Evolutionary conservation across 2,797 vertebrate species (phyloP), one percentile per base, ranked within the genome.

Genomic region (Platalea minor): DNA sequence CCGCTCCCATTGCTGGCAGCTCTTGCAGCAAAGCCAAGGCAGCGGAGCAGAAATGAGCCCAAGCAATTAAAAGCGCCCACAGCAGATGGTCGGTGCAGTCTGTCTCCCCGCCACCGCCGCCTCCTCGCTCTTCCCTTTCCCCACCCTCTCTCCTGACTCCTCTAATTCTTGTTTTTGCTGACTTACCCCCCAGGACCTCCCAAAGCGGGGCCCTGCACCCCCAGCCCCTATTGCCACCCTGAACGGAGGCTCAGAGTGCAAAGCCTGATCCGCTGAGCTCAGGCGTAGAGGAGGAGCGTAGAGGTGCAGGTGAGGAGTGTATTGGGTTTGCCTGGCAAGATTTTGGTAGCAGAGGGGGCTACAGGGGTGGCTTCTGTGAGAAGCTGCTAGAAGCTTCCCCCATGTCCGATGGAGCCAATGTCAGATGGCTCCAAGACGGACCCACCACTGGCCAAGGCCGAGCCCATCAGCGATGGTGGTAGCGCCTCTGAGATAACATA

Each of bases 11-110:
- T 16, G 0, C 79, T 63, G 65, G 77, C 84, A 93, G 56, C 89
- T 94, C 88, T 33, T 7, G 61, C 75, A 63, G 89, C 45, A 3
- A 31, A 92, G 68, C 78, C 7, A 29, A 89, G 64, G 77, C 39
- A 31, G 77, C 8, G 35, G 60, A 65, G 92, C 88, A 41, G 91
- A 56, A 78, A 75, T 1, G 67, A 93, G 91, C 60, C 50, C 43
- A 12, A 29, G 91, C 77, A 41, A 86, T 73, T 70, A 28, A 8
- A 93, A 17, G 61, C 72, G 31, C 57, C 60, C 7, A 35, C 70
- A 60, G 93, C 95, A 96, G 95, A 94, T 95, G 97, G 95, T 46
- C 8, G 60, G 1, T 4, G 87, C 96, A 89, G 94, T 33, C 84
- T 88, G 93, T 64, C 73, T 92, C 88, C 70, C 57, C 13, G 13